phyloP scores from a whole-genome alignment of 2,113 vertebrate species.

The Genyomyrus donnyi region DNA sequence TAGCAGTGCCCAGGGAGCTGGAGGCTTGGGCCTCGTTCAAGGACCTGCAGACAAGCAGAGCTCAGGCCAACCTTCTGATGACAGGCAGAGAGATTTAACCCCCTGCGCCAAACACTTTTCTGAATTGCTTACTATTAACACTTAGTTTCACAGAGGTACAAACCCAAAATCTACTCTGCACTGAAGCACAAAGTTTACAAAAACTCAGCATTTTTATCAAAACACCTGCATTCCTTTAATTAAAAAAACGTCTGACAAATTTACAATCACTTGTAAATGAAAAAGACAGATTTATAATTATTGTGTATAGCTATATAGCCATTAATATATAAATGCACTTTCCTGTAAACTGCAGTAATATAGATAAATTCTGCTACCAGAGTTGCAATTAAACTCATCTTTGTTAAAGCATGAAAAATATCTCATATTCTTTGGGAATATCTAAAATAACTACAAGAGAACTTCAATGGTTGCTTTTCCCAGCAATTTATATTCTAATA shows the following conservation, averaged over 20 bases:
- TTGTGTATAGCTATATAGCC: neutral
- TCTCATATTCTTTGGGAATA: constrained; percentile 1
- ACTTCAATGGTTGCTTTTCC: neutral
- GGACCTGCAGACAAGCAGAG: too few relatives aligned
- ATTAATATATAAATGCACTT: neutral
- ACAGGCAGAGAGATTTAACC: too few relatives aligned
- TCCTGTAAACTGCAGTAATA: neutral
- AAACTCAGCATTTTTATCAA: neutral
- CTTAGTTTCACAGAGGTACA: neutral
- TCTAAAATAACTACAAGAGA: neutral
- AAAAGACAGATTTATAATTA: neutral
- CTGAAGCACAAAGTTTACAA: neutral
- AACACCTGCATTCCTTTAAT: neutral
- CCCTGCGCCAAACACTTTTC: too few relatives aligned
- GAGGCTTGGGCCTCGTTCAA: too few relatives aligned
- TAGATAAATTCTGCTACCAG: neutral
- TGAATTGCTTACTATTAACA: neutral
- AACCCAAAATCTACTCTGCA: neutral
- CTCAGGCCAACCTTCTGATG: too few relatives aligned
- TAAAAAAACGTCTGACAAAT: neutral
- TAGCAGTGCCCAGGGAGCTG: too few relatives aligned
- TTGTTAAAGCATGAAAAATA: neutral
- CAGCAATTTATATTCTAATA: neutral
- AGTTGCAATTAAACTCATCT: neutral
- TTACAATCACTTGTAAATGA: neutral